Percentiles rank a stretch among this genome's conserved stretches.
These are phyloP conservation scores for Aptenodytes patagonicus DNA, from an alignment of 2,113 vertebrate species.

Conservation along the genomic window DNA sequence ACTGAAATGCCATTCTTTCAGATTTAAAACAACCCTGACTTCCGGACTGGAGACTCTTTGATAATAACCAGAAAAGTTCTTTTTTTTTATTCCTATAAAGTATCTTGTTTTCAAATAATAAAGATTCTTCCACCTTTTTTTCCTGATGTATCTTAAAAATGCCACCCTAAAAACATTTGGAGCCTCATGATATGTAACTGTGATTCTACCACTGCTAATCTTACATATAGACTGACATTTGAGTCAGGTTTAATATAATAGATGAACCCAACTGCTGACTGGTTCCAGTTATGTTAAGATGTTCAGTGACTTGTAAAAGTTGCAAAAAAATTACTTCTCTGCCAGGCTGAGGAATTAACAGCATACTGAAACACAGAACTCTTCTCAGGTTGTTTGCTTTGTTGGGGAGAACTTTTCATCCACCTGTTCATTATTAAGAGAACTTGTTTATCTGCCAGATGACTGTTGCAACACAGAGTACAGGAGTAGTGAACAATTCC, in stretches of 20 bases:
- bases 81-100: neutral
- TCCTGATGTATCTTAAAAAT: neutral
- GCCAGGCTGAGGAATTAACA: neutral
- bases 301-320: neutral
- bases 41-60: neutral
- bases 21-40: neutral
- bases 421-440: neutral
- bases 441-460: neutral
- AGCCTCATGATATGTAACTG: neutral
- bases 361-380: neutral
- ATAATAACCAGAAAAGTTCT: neutral
- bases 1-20: neutral
- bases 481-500: neutral
- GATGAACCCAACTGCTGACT: neutral
- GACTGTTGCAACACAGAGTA: neutral
- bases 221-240: slow-evolving; percentile 5
- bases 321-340: neutral
- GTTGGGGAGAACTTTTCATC: neutral
- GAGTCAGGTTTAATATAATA: slow-evolving; percentile 20
- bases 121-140: neutral
- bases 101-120: neutral
- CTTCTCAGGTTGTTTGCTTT: neutral
- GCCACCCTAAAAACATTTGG: neutral
- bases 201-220: neutral
- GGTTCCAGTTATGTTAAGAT: neutral